Conservation (phyloP, 2,888 invertebrate species). For the Diarsia mendica region DNA sequence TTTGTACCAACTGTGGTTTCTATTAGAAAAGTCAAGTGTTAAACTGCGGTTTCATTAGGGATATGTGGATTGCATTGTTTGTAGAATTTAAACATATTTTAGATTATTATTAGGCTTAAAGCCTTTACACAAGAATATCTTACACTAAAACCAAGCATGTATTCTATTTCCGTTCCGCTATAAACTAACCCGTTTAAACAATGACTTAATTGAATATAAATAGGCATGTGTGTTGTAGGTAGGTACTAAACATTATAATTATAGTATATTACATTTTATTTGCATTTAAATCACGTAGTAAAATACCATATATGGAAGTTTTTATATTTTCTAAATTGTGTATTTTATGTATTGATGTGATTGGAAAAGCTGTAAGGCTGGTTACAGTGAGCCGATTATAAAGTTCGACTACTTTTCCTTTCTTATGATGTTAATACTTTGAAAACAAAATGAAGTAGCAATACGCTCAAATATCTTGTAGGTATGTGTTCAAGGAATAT, state of each 20-base stretch:
- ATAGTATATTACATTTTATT: neutral
- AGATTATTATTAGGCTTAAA: neutral
- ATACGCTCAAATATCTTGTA: neutral
- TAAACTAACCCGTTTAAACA: neutral
- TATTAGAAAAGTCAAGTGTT: no score
- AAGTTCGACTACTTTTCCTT: neutral
- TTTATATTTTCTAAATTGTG: neutral
- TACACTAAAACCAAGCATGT: no score
- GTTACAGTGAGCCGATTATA: neutral
- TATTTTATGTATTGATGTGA: neutral
- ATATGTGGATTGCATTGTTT: neutral
- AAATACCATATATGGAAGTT: neutral
- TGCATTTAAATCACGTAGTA: conserved; percentile 1
- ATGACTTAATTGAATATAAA: conserved; percentile 11
- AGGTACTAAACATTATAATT: neutral
- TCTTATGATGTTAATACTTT: neutral
- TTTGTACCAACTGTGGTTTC: neutral
- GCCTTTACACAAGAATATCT: neutral
- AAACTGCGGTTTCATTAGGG: neutral
- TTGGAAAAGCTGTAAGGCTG: neutral
- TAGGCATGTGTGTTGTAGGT: neutral
- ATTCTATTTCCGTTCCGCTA: neutral
- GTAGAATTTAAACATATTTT: neutral
- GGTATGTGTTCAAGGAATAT: neutral
- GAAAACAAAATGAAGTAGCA: conserved; percentile 14